Base-by-base conservation (phyloP, 2,797 vertebrate species). In the Scolopax bukidnonensis region DNA sequence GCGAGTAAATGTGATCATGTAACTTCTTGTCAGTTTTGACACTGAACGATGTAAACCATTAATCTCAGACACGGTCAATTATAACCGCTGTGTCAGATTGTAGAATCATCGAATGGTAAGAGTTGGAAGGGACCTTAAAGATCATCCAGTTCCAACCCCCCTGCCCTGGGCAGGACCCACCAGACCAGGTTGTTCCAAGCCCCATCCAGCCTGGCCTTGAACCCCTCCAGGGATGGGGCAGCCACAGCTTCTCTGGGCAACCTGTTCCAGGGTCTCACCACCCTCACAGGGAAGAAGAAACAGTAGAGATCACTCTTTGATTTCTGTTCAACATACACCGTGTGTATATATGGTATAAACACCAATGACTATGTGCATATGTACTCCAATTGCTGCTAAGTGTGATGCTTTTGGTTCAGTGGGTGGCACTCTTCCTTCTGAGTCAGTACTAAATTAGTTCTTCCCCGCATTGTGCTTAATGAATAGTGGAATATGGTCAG, bases 401-500 rank as follows among this genome's bases (percentile, higher is more conserved):
- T 88, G 64, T 65, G 79, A 63, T 86, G 69, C 0, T 59, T 81
- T 88, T 60, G 43, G 38, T 96, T 87, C 78, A 54, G 84, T 90
- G 84, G 74, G 64, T 92, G 87, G 75, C 86, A 87, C 54, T 91
- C 36, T 79, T 94, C 60, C 65, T 90, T 82, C 89, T 80, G 63
- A 95, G 80, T 81, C 53, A 67, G 67, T 73, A 59, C 77, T 84
- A 50, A 81, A 81, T 40, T 18, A 76, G 70, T 74, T 75, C 59
- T 90, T 92, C 43, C 45, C 84, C 57, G 14, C 48, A 16, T 33
- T 56, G 33, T 86, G 60, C 74, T 88, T 93, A 95, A 91, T 76
- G 77, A 83, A 60, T 36, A 60, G 67, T 28, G 25, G 90, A 93
- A 70, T 94, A 93, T 57, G 59, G 70, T 82, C 30, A 9, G 91